Base-by-base conservation (phyloP, 2,797 vertebrate species). In the Alectoris magna region DNA sequence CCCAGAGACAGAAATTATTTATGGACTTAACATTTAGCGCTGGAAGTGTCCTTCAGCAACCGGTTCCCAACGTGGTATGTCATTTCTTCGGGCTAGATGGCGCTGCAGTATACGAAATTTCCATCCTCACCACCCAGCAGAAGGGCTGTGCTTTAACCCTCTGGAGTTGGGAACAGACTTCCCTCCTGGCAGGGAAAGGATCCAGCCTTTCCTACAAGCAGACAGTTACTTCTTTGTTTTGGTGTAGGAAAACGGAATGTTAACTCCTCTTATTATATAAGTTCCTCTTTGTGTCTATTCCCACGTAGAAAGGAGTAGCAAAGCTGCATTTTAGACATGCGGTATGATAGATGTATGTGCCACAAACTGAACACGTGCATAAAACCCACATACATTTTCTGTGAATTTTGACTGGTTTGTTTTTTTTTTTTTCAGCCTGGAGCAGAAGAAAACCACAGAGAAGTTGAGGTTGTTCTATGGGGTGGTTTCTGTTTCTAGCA, bases 1-100 rank as follows among this genome's bases (percentile, higher is more conserved):
- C 79, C 43, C 53, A 62, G 63, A 69, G 69, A 93, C 89, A 88
- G 86, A 91, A 96, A 95, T 96, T 96, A 96, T 96, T 97, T 94
- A 97, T 96, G 94, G 85, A 80, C 43, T 68, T 94, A 93, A 76
- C 88, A 92, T 96, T 94, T 94, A 78, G 76, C 70, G 16, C 63
- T 84, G 38, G 39, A 26, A 41, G 29, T 38, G 74, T 94, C 85
- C 91, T 94, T 89, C 84, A 66, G 36, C 76, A 77, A 3, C 26
- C 41, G 1, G 49, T 53, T 29, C 34, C 23, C n/a, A 12, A 21
- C 0, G 53, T 62, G 81, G 11, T 53, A 34, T 74, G 67, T 49
- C 14, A 2, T 82, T 68, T 93, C 4, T 53, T 9, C 17, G 68
- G 7, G 78, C 95, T 94, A 97, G 97, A 93, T 97, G 97, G 96